Percentiles rank a stretch among this genome's conserved stretches.
phyloP scores from a whole-genome alignment of 2,797 vertebrate species.

The Danionella dracula region DNA sequence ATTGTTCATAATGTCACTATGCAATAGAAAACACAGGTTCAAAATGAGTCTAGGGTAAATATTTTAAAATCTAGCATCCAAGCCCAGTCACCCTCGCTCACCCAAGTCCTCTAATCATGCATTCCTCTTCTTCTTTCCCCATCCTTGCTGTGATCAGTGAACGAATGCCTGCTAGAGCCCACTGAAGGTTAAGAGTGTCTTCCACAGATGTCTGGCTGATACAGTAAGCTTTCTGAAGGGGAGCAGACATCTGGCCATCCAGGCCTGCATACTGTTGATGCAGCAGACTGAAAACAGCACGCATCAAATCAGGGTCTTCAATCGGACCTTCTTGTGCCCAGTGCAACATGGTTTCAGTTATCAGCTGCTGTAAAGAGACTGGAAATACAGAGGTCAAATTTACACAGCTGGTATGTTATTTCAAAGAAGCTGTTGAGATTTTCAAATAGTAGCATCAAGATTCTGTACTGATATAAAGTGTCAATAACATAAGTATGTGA shows the following conservation, averaged over 20 bases:
- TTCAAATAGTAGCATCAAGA: neutral
- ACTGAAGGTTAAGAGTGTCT: constrained; percentile 84
- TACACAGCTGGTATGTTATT: neutral
- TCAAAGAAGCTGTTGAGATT: neutral
- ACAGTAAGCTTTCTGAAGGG: constrained; percentile 83
- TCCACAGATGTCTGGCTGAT: constrained; percentile 84
- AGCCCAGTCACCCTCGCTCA: constrained; percentile 46
- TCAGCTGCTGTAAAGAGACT: constrained; percentile 84
- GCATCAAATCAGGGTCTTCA: constrained; percentile 80
- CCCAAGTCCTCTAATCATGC: constrained; percentile 93
- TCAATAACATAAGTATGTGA: neutral
- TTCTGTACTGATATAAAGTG: neutral
- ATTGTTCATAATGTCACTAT: constrained; percentile 96
- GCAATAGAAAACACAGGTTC: constrained; percentile 26
- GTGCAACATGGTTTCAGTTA: constrained; percentile 84
- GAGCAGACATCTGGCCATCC: constrained; percentile 69
- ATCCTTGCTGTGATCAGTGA: constrained; percentile 88
- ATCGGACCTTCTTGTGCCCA: constrained; percentile 89
- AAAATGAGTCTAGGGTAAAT: too few relatives aligned
- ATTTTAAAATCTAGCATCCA: neutral
- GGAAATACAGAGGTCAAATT: neutral
- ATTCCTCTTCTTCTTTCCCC: constrained; percentile 90
- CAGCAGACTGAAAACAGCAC: constrained; percentile 83
- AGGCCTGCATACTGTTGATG: constrained; percentile 87
- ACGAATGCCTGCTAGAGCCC: constrained; percentile 86